phyloP scores from a whole-genome alignment of 35 echinoderm and acorn worm species.

The Strongylocentrotus purpuratus region DNA sequence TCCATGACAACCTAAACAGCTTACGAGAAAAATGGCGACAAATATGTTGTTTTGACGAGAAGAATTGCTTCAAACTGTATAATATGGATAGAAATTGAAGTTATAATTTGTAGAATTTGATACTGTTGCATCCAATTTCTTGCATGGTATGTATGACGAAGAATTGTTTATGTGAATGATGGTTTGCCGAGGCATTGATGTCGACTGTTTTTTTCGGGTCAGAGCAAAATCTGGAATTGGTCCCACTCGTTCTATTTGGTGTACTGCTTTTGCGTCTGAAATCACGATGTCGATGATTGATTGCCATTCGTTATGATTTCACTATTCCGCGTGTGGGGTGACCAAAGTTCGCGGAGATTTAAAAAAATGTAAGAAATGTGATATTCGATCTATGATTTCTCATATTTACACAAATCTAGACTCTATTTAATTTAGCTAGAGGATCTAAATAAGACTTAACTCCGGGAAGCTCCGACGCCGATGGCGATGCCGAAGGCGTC shows the following conservation, averaged over 20 bases:
- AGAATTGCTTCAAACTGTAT: neutral
- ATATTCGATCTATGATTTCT: neutral
- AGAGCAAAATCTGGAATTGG: neutral
- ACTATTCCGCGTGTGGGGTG: no score
- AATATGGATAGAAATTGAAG: neutral
- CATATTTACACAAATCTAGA: neutral
- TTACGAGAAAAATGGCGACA: conserved; percentile 36
- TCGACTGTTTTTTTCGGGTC: neutral
- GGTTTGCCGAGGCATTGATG: neutral
- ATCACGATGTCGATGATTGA: no score
- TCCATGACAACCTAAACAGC: conserved; percentile 54
- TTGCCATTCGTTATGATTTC: no score
- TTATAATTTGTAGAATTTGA: neutral
- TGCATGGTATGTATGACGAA: neutral
- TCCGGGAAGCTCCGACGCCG: no score
- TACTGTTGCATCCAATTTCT: neutral
- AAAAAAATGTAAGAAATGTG: neutral
- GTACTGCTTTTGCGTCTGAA: neutral
- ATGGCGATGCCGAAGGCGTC: no score
- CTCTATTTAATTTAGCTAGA: no score
- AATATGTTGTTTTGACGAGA: conserved; percentile 16
- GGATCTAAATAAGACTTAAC: no score
- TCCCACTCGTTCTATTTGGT: neutral
- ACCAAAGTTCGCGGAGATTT: no score
- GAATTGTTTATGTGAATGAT: neutral